A percentile compares a stretch with the other conserved stretches of the same genome.
Evolutionary conservation across 2,888 invertebrate genomes (phyloP).

Genomic region (Microctonus hyperodae): DNA sequence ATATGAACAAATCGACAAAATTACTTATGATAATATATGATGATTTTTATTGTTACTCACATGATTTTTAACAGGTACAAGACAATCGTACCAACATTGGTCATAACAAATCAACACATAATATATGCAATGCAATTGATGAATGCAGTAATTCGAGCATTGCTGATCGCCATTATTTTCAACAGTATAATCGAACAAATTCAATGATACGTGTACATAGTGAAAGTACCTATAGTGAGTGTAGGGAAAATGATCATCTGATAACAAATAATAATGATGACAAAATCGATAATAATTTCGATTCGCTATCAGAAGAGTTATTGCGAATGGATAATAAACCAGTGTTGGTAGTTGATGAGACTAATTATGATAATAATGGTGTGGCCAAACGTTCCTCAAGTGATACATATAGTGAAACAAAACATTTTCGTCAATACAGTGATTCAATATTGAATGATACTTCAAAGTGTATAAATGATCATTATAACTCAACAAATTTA

Average conservation of each 20-base stretch:
- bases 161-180: constrained; percentile 17
- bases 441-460: constrained; percentile 53
- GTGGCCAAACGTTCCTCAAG: constrained; percentile 14
- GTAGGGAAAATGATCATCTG: constrained; percentile 28
- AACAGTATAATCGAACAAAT: constrained; percentile 28
- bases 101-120: constrained; percentile 36
- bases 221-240: constrained; percentile 58
- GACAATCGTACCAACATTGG: background rate
- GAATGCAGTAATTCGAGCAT: constrained; percentile 33
- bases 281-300: constrained; percentile 33
- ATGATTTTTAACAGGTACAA: background rate
- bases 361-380: constrained; percentile 22
- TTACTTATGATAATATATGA: background rate
- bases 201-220: constrained; percentile 48
- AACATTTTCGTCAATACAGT: constrained; percentile 55
- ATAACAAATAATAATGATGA: constrained; percentile 23
- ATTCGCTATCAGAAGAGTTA: constrained; percentile 12
- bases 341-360: constrained; percentile 16
- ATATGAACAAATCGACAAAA: background rate
- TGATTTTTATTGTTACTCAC: background rate
- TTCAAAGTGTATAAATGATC: constrained; percentile 39
- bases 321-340: constrained; percentile 20
- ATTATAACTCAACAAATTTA: constrained; percentile 42
- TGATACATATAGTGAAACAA: constrained; percentile 28
- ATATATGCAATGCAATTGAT: constrained; percentile 54